These are phyloP conservation scores for Hoplias malabaricus DNA, from an alignment of 2,113 vertebrate species.

Conservation along the genomic window DNA sequence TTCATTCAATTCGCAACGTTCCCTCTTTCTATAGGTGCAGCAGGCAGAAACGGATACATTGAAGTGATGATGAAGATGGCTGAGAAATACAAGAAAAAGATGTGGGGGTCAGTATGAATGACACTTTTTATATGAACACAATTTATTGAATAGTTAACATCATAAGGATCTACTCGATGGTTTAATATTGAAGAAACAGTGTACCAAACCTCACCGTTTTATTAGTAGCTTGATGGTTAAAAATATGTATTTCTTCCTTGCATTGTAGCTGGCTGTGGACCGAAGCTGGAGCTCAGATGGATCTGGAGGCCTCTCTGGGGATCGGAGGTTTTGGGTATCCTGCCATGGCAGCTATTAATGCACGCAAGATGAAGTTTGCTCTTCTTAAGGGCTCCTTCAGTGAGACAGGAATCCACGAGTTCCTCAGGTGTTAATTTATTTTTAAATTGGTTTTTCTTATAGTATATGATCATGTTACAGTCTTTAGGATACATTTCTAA, in stretches of 20 bases:
- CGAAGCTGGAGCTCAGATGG: conserved; percentile 89
- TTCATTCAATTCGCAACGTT: not conserved
- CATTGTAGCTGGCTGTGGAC: conserved; percentile 82
- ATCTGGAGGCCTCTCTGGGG: conserved; percentile 87
- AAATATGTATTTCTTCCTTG: not conserved
- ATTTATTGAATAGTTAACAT: too few species aligned
- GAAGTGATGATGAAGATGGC: conserved; percentile 91
- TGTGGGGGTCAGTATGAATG: conserved; percentile 90
- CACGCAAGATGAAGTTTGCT: conserved; percentile 96
- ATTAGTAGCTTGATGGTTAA: too few species aligned
- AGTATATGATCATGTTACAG: not conserved
- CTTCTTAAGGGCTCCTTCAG: conserved; percentile 94
- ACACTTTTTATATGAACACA: too few species aligned
- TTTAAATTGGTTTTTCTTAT: not conserved
- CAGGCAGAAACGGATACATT: conserved; percentile 89
- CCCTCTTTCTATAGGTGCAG: conserved; percentile 74
- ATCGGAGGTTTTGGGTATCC: conserved; percentile 98
- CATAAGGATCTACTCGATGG: too few species aligned
- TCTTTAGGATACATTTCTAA: not conserved
- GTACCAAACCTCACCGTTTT: too few species aligned
- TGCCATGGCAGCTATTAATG: conserved; percentile 93
- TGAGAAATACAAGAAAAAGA: conserved; percentile 98
- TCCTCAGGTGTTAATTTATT: conserved; percentile 67
- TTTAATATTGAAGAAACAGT: too few species aligned
- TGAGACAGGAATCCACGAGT: conserved; percentile 79